These are phyloP conservation scores for Halyomorpha halys DNA, from an alignment of 1,140 invertebrate genomes.

Conservation along the genomic window DNA sequence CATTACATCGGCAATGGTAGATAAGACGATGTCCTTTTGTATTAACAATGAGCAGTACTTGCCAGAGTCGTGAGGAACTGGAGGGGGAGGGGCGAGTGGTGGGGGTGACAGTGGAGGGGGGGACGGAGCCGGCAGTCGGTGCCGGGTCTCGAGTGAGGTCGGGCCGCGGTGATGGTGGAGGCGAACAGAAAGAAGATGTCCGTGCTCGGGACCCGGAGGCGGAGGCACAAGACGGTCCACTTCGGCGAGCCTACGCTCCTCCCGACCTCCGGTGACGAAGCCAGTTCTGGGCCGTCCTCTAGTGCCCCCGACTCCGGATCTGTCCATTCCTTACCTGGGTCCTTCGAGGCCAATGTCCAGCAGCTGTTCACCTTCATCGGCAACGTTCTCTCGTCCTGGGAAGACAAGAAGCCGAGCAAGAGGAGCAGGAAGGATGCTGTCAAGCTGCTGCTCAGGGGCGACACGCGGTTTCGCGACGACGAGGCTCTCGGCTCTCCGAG, in stretches of 20 bases:
- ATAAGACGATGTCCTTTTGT: not conserved
- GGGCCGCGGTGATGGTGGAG: conserved; percentile 26
- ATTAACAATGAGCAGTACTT: not conserved
- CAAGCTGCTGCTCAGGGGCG: conserved; percentile 28
- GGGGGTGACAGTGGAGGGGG: not conserved
- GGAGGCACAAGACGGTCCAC: conserved; percentile 61
- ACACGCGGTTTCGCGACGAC: conserved; percentile 28
- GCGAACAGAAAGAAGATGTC: conserved; percentile 34
- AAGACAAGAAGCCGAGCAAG: conserved; percentile 22
- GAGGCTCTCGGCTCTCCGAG: conserved; percentile 29
- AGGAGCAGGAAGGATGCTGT: conserved; percentile 20
- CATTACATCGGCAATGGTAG: not conserved
- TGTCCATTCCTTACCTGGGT: conserved; percentile 38
- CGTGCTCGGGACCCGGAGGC: conserved; percentile 42
- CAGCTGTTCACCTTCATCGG: conserved; percentile 66
- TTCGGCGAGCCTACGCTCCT: conserved; percentile 58
- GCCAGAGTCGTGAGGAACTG: not conserved
- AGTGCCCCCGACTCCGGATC: conserved; percentile 41
- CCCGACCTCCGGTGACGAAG: conserved; percentile 39
- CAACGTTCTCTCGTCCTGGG: conserved; percentile 35
- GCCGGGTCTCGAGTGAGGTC: conserved; percentile 28
- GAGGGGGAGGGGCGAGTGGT: not conserved
- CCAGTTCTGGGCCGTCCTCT: conserved; percentile 36
- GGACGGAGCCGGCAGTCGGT: not conserved
- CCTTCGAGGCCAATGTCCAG: conserved; percentile 49